phyloP scores from a whole-genome alignment of 1,140 invertebrate genomes.

The Myzus persicae region DNA sequence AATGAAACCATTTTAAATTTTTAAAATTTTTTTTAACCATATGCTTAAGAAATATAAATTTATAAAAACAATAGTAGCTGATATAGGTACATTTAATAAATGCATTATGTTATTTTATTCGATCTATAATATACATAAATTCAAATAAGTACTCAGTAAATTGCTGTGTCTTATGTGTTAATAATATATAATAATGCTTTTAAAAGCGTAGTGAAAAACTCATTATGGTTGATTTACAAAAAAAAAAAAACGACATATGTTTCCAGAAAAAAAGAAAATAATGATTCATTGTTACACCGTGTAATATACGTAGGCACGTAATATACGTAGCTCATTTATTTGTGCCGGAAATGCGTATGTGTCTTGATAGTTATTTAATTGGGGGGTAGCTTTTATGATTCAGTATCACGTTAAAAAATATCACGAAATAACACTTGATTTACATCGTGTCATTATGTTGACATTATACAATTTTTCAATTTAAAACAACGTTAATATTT shows the following conservation, averaged over 20 bases:
- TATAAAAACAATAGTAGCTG: neutral
- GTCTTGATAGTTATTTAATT: constrained; percentile 52
- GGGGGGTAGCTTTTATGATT: constrained; percentile 36
- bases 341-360: constrained; percentile 42
- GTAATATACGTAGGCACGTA: neutral
- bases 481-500: neutral
- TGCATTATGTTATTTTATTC: neutral
- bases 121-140: neutral
- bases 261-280: constrained; percentile 16
- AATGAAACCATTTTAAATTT: neutral
- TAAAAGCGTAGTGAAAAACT: neutral
- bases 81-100: neutral
- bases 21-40: neutral
- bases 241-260: constrained; percentile 16
- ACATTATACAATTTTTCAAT: constrained; percentile 42
- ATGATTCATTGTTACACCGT: constrained; percentile 21
- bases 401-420: constrained; percentile 23
- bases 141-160: neutral
- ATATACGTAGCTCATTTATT: constrained; percentile 24
- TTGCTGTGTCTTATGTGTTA: neutral
- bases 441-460: constrained; percentile 39
- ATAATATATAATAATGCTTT: neutral
- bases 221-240: neutral
- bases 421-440: constrained; percentile 40
- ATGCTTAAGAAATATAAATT: neutral